These are phyloP conservation scores for Leucosticte australis DNA, from an alignment of 2,113 vertebrate species.

Conservation along the genomic window DNA sequence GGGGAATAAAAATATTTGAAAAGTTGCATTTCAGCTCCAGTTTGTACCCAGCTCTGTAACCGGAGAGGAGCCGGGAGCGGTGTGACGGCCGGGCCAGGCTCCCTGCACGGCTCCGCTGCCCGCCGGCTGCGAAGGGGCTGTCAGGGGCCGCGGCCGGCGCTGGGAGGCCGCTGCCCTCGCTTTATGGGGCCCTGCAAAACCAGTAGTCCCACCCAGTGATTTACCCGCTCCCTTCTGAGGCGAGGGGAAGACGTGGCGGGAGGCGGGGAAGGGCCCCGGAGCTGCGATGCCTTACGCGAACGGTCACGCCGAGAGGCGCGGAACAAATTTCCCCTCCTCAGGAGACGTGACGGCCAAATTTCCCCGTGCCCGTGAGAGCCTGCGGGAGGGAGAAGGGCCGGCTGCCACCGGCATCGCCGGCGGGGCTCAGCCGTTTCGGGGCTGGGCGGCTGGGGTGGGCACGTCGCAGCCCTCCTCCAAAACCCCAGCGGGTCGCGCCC, in stretches of 20 bases:
- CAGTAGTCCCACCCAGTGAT: neutral
- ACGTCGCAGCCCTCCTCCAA: neutral
- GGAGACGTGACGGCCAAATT: neutral
- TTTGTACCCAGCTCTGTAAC: neutral
- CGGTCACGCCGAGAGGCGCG: neutral
- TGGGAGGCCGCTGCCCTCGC: neutral
- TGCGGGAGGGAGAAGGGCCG: neutral
- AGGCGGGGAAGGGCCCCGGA: neutral
- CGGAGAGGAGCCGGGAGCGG: neutral
- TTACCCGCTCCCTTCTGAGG: neutral
- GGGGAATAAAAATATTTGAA: neutral
- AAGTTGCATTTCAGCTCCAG: neutral
- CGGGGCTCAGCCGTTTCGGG: neutral
- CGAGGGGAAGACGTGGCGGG: neutral
- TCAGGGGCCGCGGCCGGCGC: neutral
- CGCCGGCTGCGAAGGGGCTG: neutral
- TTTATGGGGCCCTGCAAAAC: neutral
- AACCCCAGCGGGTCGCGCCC: neutral
- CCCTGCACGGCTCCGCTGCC: neutral
- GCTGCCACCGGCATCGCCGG: neutral
- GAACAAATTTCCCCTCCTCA: neutral
- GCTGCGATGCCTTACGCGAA: neutral
- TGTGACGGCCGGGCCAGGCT: neutral
- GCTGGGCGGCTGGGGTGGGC: neutral
- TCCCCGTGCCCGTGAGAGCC: neutral